Evolutionary conservation across 2,113 vertebrate genomes (phyloP), one percentile per base, ranked within the genome.

Genomic region (Prionailurus viverrinus): DNA sequence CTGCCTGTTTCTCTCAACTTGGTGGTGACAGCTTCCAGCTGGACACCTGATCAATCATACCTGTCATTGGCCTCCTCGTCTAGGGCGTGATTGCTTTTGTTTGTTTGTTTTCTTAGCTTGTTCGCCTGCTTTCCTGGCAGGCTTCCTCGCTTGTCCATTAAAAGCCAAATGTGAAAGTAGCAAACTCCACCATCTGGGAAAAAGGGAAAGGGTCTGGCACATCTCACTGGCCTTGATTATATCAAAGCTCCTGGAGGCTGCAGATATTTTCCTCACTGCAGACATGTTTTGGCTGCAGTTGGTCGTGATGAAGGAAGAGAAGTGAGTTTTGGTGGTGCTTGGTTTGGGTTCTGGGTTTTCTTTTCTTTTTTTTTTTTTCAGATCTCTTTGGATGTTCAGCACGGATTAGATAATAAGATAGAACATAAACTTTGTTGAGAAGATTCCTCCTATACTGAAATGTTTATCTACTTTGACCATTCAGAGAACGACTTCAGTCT

Each of bases 31-130:
- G 95, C 84, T 97, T 95, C 94, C 97, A 98, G 97, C 97, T 97
- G 97, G 94, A 98, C 97, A 97, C 97, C 95, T 98, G 97, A 98
- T 98, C 97, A 98, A 96, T 98, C 98, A 98, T 96, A 88, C 91
- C 80, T 97, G 91, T 97, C 97, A 95, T 0, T 96, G 96, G 94
- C 61, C 97, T 89, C 82, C 31, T 2, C 13, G 97, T 97, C 94
- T 45, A 66, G 87, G 55, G 88, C 71, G 21, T 69, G 96, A 97
- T 96, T 68, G 94, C 96, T 88, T 93, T 98, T 98, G 95, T 98
- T 98, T 98, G 94, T 98, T 98, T 98, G 97, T 97, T 98, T 97
- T 98, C 85, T 83, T 97, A 95, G 96, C 84, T 89, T 31, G 89
- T 91, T 89, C 23, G 41, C 10, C 81, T 33, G 94, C 91, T 79